Conservation (phyloP, 2,797 vertebrate genomes). For the Hippocampus kuda region DNA sequence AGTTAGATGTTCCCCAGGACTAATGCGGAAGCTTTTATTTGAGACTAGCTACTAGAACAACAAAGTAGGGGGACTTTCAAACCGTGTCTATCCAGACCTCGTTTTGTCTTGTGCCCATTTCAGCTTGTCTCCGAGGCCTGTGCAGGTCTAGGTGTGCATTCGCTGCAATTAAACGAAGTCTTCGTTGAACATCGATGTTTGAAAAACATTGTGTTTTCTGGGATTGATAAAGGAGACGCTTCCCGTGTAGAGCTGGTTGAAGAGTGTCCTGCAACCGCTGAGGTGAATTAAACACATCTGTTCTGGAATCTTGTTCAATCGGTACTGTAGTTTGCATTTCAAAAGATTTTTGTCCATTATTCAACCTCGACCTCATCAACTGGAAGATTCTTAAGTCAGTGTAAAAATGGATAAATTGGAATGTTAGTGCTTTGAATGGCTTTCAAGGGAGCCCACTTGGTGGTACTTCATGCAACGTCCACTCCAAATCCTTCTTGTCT, state of each 20-base stretch:
- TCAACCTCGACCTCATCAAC: neutral
- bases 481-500: too few relatives aligned
- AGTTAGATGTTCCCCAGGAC: slow-evolving; percentile 47
- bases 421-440: neutral
- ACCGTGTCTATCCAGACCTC: slow-evolving; percentile 45
- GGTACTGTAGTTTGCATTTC: neutral
- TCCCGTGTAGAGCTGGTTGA: neutral
- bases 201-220: neutral
- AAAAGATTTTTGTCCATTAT: neutral
- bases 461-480: neutral
- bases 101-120: slow-evolving; percentile 52
- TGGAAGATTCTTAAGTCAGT: neutral
- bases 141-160: slow-evolving; percentile 50
- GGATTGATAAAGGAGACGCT: neutral
- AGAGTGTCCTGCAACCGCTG: neutral
- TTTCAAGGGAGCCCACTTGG: too few relatives aligned
- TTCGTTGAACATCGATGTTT: neutral
- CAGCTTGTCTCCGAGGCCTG: slow-evolving; percentile 54
- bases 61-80: slow-evolving; percentile 43
- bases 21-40: slow-evolving; percentile 54
- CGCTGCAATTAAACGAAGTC: slow-evolving; percentile 55
- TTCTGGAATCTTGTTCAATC: neutral
- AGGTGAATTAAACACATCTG: neutral
- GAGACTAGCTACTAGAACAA: slow-evolving; percentile 49
- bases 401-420: neutral